Base-by-base conservation (phyloP, 92 coral and sea anemone genomes). In the Micromussa lordhowensis region DNA sequence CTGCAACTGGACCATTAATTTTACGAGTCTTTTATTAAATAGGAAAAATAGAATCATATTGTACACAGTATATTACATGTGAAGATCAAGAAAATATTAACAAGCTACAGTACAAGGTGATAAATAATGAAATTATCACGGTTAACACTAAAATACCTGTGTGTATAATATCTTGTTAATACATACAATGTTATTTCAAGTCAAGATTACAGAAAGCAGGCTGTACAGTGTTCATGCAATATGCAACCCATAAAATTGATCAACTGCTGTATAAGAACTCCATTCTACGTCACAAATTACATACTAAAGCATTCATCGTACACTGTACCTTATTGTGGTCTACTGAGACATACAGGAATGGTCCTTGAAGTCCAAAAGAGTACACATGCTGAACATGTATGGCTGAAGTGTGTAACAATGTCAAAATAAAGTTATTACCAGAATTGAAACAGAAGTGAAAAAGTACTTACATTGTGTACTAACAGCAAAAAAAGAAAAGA, bases 311-410 rank as follows among this genome's bases (percentile, higher is more conserved):
- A 44, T 44, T 44, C 51, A 44, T 8, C 0, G 51, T 44, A 44
- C 51, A 44, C 51, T 44, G 0, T 84, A 94, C 98, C 96, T 86
- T 93, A 78, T 95, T 92, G 49, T 77, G 81, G 75, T 92, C 95
- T 49, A 95, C 75, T 49, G 98, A 91, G 29, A 95, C 90, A 88
- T 80, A 95, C 0, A 95, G 91, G 38, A 95, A 95, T 34, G 87
- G 90, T 57, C 98, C 98, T 82, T 95, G 98, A 17, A 95, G 90
- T 31, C 98, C 98, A 88, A 95, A 95, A 44, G 96, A 82, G 77
- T 92, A 95, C 24, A 94, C 94, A 78, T 94, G 98, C 40, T 92
- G 72, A 22, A 89, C 96, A 63, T 94, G 89, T 66, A 86, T 77
- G 1, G 89, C 89, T 86, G 55, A 70, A 31, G n/a, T 17, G 35